phyloP scores from a whole-genome alignment of 2,113 vertebrate species.

The Hemibagrus wyckioides region DNA sequence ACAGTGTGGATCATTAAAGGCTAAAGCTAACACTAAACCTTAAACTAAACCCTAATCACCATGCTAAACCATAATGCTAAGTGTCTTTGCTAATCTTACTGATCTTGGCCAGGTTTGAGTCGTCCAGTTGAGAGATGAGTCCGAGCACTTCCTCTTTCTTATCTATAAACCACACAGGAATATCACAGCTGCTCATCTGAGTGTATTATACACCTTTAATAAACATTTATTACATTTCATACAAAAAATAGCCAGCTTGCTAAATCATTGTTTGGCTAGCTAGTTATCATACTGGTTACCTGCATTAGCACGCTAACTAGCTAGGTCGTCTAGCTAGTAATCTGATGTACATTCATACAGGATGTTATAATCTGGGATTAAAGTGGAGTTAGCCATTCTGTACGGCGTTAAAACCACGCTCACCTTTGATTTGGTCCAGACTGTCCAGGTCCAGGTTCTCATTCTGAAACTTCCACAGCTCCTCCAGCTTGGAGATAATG shows the following conservation, averaged over 20 bases:
- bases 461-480: constrained; percentile 7
- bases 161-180: background rate
- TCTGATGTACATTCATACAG: no score
- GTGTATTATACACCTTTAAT: background rate
- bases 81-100: background rate
- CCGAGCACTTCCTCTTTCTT: background rate
- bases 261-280: background rate
- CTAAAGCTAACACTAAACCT: background rate
- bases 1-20: background rate
- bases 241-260: background rate
- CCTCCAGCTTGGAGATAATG: constrained; percentile 7
- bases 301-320: background rate
- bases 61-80: background rate
- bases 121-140: background rate
- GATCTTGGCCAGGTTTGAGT: constrained; percentile 4
- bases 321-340: background rate
- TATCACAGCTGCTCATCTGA: no score
- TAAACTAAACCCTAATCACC: background rate
- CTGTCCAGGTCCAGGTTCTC: background rate
- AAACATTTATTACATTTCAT: background rate
- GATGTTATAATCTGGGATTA: no score
- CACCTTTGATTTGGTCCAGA: constrained; percentile 6
- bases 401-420: background rate
- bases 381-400: background rate
- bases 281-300: background rate